A percentile compares a stretch with the other conserved stretches of the same genome.
phyloP scores from a whole-genome alignment of 1,140 invertebrate genomes.

The Hypsibius dujardini region DNA sequence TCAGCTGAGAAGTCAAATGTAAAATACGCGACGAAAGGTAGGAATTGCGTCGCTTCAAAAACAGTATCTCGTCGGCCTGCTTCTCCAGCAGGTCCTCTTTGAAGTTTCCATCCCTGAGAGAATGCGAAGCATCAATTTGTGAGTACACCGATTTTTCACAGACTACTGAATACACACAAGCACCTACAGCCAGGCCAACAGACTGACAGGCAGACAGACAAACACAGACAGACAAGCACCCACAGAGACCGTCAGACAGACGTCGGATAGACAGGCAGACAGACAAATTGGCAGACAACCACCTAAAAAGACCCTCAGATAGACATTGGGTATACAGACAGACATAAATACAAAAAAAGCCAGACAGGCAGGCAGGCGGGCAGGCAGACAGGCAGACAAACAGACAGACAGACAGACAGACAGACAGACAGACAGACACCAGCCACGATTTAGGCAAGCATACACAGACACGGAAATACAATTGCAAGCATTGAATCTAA shows the following conservation, averaged over 20 bases:
- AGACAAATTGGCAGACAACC: too few species aligned
- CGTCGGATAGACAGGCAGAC: not conserved
- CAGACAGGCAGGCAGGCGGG: too few species aligned
- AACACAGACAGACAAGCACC: not conserved
- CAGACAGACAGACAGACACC: too few species aligned
- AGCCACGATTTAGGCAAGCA: too few species aligned
- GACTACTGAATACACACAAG: too few species aligned
- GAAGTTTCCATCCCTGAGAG: not conserved
- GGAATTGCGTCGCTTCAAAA: not conserved
- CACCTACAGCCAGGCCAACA: too few species aligned
- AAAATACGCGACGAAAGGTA: slow-evolving; percentile 3
- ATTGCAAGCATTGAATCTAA: too few species aligned
- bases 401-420: too few species aligned
- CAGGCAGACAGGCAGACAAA: too few species aligned
- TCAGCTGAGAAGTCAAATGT: not conserved
- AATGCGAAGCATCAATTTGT: not conserved
- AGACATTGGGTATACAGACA: not conserved
- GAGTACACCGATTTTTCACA: not conserved
- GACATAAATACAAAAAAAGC: not conserved
- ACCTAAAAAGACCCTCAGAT: not conserved
- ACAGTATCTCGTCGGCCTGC: slow-evolving; percentile 11
- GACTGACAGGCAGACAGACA: not conserved
- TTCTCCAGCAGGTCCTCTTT: slow-evolving; percentile 13
- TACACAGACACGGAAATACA: too few species aligned
- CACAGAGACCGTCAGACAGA: not conserved